Conservation (phyloP, 2,888 invertebrate species). For the Pollenia labialis region DNA sequence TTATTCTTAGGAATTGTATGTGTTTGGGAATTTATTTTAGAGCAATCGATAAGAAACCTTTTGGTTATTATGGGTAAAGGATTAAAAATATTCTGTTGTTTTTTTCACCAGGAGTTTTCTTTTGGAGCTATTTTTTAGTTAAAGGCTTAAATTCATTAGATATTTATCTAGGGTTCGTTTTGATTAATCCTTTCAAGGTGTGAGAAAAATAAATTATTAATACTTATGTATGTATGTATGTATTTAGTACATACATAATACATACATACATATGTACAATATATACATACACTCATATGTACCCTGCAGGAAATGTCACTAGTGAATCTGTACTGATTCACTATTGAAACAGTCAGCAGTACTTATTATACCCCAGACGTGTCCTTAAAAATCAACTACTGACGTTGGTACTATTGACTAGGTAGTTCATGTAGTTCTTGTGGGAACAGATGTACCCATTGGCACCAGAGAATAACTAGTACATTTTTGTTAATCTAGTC, state of each 20-base stretch:
- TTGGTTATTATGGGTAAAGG: conserved; percentile 62
- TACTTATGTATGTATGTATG: neutral
- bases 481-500: no score
- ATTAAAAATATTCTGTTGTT: conserved; percentile 50
- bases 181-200: conserved; percentile 63
- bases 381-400: no score
- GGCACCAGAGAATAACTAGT: no score
- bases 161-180: conserved; percentile 50
- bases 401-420: no score
- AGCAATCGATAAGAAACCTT: conserved; percentile 58
- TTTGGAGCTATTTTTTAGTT: conserved; percentile 31
- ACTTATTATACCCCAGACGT: no score
- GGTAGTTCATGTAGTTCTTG: no score
- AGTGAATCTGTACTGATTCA: no score
- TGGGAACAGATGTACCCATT: no score
- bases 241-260: no score
- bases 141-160: conserved; percentile 68
- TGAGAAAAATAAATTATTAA: conserved; percentile 38
- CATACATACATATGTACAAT: neutral
- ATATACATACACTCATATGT: no score
- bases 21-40: conserved; percentile 72
- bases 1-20: conserved; percentile 57
- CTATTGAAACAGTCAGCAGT: no score
- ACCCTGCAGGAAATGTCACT: no score
- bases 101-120: neutral